Percentiles rank a stretch among this genome's conserved stretches.
Conservation (phyloP, 1,140 invertebrate genomes). For the Heliothis subflexa region DNA sequence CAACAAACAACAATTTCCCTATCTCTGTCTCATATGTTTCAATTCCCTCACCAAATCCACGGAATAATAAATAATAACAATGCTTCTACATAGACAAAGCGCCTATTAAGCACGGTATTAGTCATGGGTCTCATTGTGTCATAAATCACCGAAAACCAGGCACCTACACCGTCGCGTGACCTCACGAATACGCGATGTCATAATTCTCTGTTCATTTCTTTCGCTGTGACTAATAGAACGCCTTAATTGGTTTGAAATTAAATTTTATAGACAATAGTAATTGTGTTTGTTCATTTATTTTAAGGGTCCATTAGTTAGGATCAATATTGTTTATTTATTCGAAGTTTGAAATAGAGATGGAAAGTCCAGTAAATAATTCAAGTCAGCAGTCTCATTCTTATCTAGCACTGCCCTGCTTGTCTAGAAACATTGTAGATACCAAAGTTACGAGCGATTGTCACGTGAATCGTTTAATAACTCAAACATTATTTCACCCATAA, state of each 20-base stretch:
- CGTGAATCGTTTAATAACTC: slow-evolving; percentile 22
- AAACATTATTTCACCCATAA: slow-evolving; percentile 16
- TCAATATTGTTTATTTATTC: not conserved
- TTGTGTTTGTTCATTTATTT: slow-evolving; percentile 24
- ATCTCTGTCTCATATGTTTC: slow-evolving; percentile 40
- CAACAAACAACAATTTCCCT: slow-evolving; percentile 30
- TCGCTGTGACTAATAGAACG: slow-evolving; percentile 74
- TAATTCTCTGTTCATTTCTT: slow-evolving; percentile 80
- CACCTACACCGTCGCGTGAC: slow-evolving; percentile 72
- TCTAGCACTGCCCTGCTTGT: not conserved
- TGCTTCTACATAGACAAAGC: slow-evolving; percentile 52
- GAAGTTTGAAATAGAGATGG: not conserved
- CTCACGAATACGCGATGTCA: slow-evolving; percentile 76
- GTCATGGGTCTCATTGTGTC: slow-evolving; percentile 61
- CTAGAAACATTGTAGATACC: slow-evolving; percentile 9
- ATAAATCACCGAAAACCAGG: slow-evolving; percentile 83
- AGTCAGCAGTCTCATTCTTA: not conserved
- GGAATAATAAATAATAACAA: slow-evolving; percentile 44
- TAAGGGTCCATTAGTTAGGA: not conserved
- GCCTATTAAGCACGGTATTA: slow-evolving; percentile 58
- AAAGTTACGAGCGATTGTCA: slow-evolving; percentile 32
- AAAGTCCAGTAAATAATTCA: not conserved
- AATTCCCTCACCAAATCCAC: slow-evolving; percentile 39
- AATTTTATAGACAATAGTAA: slow-evolving; percentile 50
- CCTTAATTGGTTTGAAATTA: slow-evolving; percentile 65